Base-by-base conservation (phyloP, 2,888 invertebrate species). In the Pollenia angustigena region DNA sequence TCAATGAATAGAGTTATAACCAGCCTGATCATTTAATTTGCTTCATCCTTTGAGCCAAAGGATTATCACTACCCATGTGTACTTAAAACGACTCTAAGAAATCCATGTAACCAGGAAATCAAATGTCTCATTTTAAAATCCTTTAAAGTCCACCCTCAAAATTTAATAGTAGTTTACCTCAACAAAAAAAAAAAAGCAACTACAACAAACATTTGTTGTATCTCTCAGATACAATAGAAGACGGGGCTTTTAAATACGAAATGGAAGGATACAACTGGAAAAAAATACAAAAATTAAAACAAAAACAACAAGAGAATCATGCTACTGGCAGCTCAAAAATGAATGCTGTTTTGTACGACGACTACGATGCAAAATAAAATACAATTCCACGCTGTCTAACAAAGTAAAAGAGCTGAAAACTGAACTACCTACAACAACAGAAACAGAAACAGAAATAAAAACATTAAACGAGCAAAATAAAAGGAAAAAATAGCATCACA, bases 301-400 rank as follows among this genome's bases (percentile, higher is more conserved):
- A 78, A 44, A 60, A 62, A 74, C 68, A 85, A 71, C 62, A 68
- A 71, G 48, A 79, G 58, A 79, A 68, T 10, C 68, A 79, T 84
- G 84, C 84, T 79, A 68, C 79, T 84, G 79, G 84, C 84, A 79
- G 84, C 79, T 84, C 68, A 46, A 23, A 79, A 79, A 74, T 84
- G 52, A 68, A 68, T 74, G 52, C 66, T 79, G 32, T 76, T 32
- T 32, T 32, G 23, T 16, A 42, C 56, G 48, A 74, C 54, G 58
- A 48, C 68, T 50, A 32, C 50, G 44, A 42, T 52, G 23, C 52
- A 71, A 44, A 69, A 62, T 18, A 44, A 80, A 66, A 72, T 42
- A 68, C 79, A 83, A 83, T 81, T 78, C 84, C 87, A 87, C 54
- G 81, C 84, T 87, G 87, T 87, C 87, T 87, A 78, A 81, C 78